A percentile compares a stretch with the other conserved stretches of the same genome.
These are phyloP conservation scores for Excalfactoria chinensis DNA, from an alignment of 2,113 vertebrate species.

Conservation along the genomic window DNA sequence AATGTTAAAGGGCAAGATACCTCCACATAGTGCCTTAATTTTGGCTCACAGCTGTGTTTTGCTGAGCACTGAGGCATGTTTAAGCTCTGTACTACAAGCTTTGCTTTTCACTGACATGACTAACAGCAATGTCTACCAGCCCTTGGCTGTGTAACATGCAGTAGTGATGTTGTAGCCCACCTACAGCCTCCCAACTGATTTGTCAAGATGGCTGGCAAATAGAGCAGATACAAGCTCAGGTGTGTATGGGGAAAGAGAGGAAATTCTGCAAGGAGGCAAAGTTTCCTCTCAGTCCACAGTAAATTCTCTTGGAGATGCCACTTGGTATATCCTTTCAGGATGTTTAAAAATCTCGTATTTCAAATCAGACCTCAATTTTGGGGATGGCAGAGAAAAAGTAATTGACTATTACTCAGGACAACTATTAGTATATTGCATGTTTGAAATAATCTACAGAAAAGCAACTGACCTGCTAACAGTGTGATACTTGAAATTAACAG, in stretches of 20 bases:
- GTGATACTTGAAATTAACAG: background rate
- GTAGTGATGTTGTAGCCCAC: background rate
- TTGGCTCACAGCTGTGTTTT: background rate
- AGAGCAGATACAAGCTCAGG: background rate
- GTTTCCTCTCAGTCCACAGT: background rate
- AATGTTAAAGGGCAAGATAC: background rate
- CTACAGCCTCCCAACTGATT: background rate
- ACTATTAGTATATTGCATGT: background rate
- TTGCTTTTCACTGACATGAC: background rate
- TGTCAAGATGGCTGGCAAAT: background rate
- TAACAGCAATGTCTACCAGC: background rate
- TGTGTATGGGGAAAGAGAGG: background rate
- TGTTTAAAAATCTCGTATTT: background rate
- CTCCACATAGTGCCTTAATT: background rate
- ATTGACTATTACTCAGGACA: rapidly evolving
- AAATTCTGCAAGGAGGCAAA: background rate
- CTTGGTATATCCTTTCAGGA: background rate
- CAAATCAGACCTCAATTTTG: background rate
- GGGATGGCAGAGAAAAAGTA: background rate
- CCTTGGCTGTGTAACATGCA: background rate
- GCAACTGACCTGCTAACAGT: background rate
- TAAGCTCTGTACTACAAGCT: background rate
- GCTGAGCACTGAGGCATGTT: background rate
- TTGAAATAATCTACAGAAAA: background rate
- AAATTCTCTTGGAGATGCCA: background rate